These are phyloP conservation scores for Knipowitschia caucasica DNA, from an alignment of 2,797 vertebrate species.

Conservation along the genomic window DNA sequence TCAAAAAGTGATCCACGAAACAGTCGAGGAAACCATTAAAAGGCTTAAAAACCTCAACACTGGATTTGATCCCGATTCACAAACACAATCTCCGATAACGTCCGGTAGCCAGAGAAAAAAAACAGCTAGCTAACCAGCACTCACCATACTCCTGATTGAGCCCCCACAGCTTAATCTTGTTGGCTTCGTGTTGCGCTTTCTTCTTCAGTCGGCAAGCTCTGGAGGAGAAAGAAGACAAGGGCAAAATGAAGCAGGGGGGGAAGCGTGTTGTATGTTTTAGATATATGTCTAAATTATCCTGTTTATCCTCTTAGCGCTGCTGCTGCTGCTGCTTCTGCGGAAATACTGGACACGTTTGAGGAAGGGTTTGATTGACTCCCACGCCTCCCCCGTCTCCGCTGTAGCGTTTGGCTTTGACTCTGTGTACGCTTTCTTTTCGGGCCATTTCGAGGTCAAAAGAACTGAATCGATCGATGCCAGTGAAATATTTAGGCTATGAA, in stretches of 20 bases:
- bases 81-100: not conserved
- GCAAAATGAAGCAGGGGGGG: no score
- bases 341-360: constrained; percentile 17
- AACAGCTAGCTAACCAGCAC: constrained; percentile 17
- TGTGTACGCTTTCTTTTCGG: constrained; percentile 12
- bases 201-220: constrained; percentile 78
- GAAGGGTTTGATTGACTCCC: constrained; percentile 11
- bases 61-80: no score
- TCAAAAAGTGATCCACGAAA: no score
- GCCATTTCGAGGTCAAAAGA: constrained; percentile 1
- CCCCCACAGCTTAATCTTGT: constrained; percentile 79
- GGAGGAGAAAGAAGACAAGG: constrained; percentile 3
- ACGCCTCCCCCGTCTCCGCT: not conserved
- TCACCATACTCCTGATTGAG: constrained; percentile 78
- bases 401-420: constrained; percentile 12
- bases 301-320: constrained; percentile 15
- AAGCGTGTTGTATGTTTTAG: no score
- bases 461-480: constrained; percentile 18
- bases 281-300: no score
- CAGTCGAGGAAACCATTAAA: no score
- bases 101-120: not conserved
- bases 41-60: no score
- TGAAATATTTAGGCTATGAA: constrained; percentile 33
- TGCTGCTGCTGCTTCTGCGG: not conserved
- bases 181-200: constrained; percentile 78